Percentiles rank a stretch among this genome's conserved stretches.
These are phyloP conservation scores for Hippoglossus stenolepis DNA, from an alignment of 2,113 vertebrate genomes.

Conservation along the genomic window DNA sequence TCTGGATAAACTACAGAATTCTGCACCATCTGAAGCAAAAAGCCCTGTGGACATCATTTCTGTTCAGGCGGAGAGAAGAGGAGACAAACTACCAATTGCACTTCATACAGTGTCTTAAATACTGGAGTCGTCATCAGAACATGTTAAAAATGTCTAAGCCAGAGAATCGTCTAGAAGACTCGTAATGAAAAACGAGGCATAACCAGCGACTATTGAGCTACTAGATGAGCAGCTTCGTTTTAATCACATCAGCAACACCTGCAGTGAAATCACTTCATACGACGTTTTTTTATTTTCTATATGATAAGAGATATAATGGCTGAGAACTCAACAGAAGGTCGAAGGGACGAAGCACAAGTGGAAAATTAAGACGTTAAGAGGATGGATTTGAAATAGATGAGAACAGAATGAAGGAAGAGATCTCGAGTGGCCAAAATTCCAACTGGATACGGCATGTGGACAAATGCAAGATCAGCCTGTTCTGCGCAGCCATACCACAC, in stretches of 20 bases:
- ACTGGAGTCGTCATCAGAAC: not conserved
- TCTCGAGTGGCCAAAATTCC: not conserved
- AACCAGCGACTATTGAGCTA: not conserved
- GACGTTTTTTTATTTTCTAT: too few relatives aligned
- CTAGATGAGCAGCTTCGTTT: not conserved
- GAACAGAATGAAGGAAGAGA: not conserved
- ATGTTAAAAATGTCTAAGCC: not conserved
- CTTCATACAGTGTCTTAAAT: not conserved
- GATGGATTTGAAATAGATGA: not conserved
- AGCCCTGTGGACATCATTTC: not conserved
- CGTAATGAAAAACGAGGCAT: not conserved
- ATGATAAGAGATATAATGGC: too few relatives aligned
- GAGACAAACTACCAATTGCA: not conserved
- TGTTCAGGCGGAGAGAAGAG: slow-evolving; percentile 17
- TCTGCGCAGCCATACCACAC: not conserved
- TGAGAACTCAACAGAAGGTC: not conserved
- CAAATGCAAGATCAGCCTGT: slow-evolving; percentile 1
- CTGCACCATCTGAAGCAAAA: not conserved
- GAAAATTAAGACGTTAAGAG: not conserved
- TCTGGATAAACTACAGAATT: not conserved
- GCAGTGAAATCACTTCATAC: not conserved
- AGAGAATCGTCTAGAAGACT: not conserved
- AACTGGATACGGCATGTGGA: not conserved
- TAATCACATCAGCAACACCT: not conserved
- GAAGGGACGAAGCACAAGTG: not conserved